Conservation (phyloP, 2,888 invertebrate genomes). For the Rhamnusium bicolor region DNA sequence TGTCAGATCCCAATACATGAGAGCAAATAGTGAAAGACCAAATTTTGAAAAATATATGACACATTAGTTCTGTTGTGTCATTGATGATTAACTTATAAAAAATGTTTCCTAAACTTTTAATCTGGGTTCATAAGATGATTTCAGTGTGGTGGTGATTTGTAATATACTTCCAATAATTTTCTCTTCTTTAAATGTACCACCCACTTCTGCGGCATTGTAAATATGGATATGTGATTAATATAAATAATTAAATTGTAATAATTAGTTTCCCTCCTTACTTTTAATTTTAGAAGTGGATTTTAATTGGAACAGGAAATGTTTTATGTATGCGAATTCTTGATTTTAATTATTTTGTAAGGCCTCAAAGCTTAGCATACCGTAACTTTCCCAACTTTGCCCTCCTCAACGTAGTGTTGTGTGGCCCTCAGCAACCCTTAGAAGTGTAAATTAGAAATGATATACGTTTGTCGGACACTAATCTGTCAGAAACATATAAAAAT, state of each 20-base stretch:
- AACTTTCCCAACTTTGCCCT: constrained; percentile 13
- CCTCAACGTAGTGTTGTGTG: not conserved
- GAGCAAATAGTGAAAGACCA: too few species aligned
- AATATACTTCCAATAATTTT: too few species aligned
- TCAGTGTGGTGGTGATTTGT: too few species aligned
- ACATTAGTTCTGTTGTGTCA: too few species aligned
- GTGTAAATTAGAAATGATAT: constrained; percentile 24
- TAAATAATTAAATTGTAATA: constrained; percentile 10
- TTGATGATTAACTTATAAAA: too few species aligned
- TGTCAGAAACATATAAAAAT: constrained; percentile 14
- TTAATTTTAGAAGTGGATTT: not conserved
- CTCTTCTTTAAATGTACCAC: too few species aligned
- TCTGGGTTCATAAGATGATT: too few species aligned
- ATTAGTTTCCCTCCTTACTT: constrained; percentile 15
- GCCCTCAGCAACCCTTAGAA: not conserved
- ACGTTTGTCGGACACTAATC: constrained; percentile 12
- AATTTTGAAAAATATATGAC: too few species aligned
- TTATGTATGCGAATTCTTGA: constrained; percentile 35
- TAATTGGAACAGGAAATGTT: constrained; percentile 24
- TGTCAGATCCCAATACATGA: too few species aligned
- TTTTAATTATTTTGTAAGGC: constrained; percentile 28
- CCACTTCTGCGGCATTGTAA: not conserved
- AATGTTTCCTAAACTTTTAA: too few species aligned
- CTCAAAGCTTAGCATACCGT: constrained; percentile 8
- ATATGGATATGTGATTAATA: not conserved